Evolutionary conservation across 1,140 invertebrate genomes (phyloP).

Genomic region (Delia radicum): DNA sequence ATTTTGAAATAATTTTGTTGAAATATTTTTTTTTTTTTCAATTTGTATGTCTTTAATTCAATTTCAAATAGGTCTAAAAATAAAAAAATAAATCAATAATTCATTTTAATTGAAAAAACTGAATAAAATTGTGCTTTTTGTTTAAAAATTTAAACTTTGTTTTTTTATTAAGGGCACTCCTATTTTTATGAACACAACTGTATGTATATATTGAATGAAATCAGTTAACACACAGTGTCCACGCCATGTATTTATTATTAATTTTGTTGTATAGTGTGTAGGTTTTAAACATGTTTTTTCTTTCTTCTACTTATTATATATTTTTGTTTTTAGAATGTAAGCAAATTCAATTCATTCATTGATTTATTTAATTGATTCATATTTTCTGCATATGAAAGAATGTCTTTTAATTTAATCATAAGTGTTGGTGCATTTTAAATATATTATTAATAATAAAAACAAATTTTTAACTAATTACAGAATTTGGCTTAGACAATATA

Average conservation of each 20-base stretch:
- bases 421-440: too few species aligned
- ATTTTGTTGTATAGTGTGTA: not conserved
- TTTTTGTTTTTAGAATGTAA: not conserved
- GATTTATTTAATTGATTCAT: not conserved
- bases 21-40: too few species aligned
- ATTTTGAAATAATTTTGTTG: too few species aligned
- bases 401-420: not conserved
- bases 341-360: not conserved
- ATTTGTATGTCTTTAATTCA: too few species aligned
- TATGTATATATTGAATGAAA: not conserved
- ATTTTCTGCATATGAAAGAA: not conserved
- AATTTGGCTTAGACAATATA: constrained; percentile 12
- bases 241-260: not conserved
- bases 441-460: too few species aligned
- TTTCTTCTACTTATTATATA: not conserved
- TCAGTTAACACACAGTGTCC: not conserved
- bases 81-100: too few species aligned
- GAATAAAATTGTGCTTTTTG: too few species aligned
- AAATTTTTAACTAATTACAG: not conserved
- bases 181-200: too few species aligned
- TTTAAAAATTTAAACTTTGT: too few species aligned
- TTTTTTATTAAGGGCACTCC: too few species aligned
- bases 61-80: too few species aligned
- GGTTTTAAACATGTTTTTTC: not conserved
- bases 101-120: too few species aligned